Base-by-base conservation (phyloP, 2,888 invertebrate species). In the Rhimphoctona megacephalus region DNA sequence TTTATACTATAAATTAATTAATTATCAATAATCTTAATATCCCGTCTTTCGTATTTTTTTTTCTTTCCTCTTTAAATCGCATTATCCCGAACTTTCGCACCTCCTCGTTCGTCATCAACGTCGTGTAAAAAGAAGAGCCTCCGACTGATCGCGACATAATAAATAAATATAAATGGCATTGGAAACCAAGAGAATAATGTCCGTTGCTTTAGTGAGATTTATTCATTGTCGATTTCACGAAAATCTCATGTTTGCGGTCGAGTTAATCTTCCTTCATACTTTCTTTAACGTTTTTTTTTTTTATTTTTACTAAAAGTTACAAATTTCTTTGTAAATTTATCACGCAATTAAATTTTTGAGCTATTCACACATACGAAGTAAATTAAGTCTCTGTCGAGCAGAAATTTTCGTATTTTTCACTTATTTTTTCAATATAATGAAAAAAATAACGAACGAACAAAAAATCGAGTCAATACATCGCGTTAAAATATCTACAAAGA, bases 111-210 rank as follows among this genome's bases (percentile, higher is more conserved):
- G 61, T 69, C 79, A 43, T 72, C 43, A 17, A 74, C 64, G 74
- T 67, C 36, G 64, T n/a, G 74, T 52, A 57, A 66, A 64, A 46
- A 14, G 74, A 67, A 72, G 43, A 69, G 39, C 33, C 52, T 49
- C 49, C 57, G 57, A 64, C 79, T 39, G 39, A 52, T 80, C 46
- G 25, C 83, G 67, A 69, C 43, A 30, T 78, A 86, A 81, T 73
- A 69, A 81, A 84, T 81, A 86, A 86, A 70, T 69, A 66, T 73
- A 39, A 49, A 81, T 81, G 81, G 83, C 78, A 74, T 81, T 81
- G 76, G 30, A 74, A 69, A 69, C 77, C 67, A 52, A 78, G 25
- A 69, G 39, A 77, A 54, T 30, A 57, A 79, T 69, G 30, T 64
- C 22, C 36, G 46, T 61, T 25, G 43, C 8, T 36, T 39, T 57